Conservation (phyloP, 2,888 invertebrate species). For the Hetaerina titia region DNA sequence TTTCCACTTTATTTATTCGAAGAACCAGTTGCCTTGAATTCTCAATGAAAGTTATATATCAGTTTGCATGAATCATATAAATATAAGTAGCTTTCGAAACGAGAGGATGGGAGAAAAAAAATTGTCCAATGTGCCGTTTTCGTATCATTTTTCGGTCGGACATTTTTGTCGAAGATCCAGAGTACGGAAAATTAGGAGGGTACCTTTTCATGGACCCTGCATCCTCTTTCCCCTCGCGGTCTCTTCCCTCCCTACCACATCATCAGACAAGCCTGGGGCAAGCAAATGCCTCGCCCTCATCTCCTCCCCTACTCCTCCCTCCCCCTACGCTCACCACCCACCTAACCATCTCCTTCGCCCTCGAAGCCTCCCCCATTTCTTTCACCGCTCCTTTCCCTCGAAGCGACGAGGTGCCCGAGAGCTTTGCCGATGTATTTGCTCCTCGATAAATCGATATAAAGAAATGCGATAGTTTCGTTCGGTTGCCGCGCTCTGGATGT, state of each 20-base stretch:
- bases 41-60: too few relatives aligned
- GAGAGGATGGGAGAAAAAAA: too few relatives aligned
- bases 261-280: not conserved
- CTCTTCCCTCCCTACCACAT: not conserved
- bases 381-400: not conserved
- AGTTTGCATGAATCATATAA: too few relatives aligned
- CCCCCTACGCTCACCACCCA: not conserved
- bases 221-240: not conserved
- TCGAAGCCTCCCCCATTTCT: not conserved
- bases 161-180: not conserved
- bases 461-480: constrained; percentile 44
- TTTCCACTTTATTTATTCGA: too few relatives aligned
- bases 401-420: not conserved
- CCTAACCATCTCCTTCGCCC: not conserved
- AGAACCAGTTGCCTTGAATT: too few relatives aligned
- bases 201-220: not conserved
- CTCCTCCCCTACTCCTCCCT: not conserved
- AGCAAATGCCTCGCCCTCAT: not conserved
- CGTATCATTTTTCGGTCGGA: too few relatives aligned
- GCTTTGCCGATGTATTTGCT: constrained; percentile 48
- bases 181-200: not conserved
- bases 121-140: too few relatives aligned
- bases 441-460: constrained; percentile 63
- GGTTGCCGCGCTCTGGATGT: constrained; percentile 10
- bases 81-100: too few relatives aligned